phyloP scores from a whole-genome alignment of 2,113 vertebrate genomes.

The Furnarius figulus region DNA sequence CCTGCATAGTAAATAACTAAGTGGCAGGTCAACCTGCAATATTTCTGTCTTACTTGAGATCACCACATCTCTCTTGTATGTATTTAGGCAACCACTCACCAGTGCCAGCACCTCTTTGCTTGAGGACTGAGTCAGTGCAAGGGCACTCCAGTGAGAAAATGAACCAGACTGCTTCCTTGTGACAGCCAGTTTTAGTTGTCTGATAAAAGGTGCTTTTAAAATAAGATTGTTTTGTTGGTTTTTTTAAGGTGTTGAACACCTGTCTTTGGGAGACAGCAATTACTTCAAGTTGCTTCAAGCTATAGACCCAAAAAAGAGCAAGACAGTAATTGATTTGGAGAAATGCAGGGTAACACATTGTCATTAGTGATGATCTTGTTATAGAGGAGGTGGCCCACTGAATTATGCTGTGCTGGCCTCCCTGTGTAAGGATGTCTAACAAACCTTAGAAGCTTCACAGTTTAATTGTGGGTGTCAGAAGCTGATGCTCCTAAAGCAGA shows the following conservation, averaged over 20 bases:
- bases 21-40: background rate
- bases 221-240: background rate
- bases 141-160: background rate
- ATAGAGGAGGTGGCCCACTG: background rate
- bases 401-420: background rate
- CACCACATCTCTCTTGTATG: background rate
- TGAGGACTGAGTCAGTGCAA: background rate
- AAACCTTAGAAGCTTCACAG: background rate
- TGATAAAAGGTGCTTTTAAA: background rate
- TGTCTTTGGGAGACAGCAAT: background rate
- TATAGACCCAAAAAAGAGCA: background rate
- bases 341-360: background rate
- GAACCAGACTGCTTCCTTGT: rapidly evolving
- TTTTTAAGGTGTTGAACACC: background rate
- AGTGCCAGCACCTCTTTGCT: background rate
- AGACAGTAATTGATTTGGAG: background rate
- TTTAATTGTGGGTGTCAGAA: background rate
- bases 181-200: background rate
- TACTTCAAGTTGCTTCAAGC: background rate
- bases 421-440: background rate
- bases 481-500: background rate
- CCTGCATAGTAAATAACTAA: background rate
- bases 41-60: background rate
- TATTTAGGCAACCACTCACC: background rate
- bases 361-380: background rate